Percentiles rank a stretch among this genome's conserved stretches.
Evolutionary conservation across 1,140 invertebrate genomes (phyloP).

Genomic region (Achatina immaculata): DNA sequence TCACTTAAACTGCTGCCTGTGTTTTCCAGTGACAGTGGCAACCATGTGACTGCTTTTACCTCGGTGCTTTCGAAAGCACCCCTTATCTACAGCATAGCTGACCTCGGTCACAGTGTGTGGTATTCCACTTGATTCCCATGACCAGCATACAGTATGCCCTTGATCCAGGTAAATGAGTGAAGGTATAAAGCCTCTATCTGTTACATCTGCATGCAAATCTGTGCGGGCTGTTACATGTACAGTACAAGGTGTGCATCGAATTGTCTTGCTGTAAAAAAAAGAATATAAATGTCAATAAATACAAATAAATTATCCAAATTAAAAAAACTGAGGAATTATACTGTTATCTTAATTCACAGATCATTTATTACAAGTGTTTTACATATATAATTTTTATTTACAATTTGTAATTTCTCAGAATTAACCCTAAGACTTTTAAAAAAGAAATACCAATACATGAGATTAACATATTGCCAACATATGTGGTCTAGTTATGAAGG

Average conservation of each 20-base stretch:
- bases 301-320: not conserved
- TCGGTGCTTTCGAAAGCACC: conserved; percentile 51
- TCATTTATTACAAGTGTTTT: not conserved
- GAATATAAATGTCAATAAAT: not conserved
- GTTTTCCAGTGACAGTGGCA: conserved; percentile 50
- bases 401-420: not conserved
- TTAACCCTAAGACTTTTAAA: not conserved
- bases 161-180: conserved; percentile 64
- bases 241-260: conserved; percentile 63
- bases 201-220: conserved; percentile 59
- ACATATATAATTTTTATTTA: not conserved
- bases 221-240: conserved; percentile 58
- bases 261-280: conserved; percentile 52
- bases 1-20: conserved; percentile 62
- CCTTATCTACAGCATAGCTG: conserved; percentile 55
- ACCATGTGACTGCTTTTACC: conserved; percentile 48
- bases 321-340: not conserved
- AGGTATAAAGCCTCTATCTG: conserved; percentile 67
- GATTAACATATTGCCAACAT: no score
- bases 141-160: conserved; percentile 67
- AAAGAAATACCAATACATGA: no score
- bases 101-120: conserved; percentile 67
- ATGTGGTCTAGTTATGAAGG: no score
- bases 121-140: conserved; percentile 62
- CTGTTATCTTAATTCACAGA: not conserved